These are phyloP conservation scores for Phataginus tricuspis DNA, from an alignment of 2,797 vertebrate species.

Conservation along the genomic window DNA sequence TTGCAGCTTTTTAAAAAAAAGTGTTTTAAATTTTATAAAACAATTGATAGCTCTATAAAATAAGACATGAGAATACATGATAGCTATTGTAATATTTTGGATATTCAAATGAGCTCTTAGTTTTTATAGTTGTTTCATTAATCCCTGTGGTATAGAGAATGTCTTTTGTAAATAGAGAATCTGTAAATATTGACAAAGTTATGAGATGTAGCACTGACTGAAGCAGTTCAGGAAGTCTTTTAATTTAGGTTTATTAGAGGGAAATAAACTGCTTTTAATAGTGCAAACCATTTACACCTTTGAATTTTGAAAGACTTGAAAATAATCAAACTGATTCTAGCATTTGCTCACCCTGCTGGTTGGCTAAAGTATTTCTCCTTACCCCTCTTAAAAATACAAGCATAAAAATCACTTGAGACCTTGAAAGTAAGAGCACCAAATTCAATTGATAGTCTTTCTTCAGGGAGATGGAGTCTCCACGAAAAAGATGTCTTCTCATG, in stretches of 20 bases:
- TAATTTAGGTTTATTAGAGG: conserved; percentile 10
- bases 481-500: conserved; percentile 18
- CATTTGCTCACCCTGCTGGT: conserved; percentile 77
- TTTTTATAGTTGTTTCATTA: background rate
- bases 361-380: conserved; percentile 57
- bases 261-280: conserved; percentile 45
- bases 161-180: conserved; percentile 7
- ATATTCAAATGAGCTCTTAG: background rate
- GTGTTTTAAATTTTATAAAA: background rate
- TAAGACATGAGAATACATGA: conserved; percentile 17
- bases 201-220: background rate
- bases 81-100: background rate
- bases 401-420: background rate
- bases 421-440: background rate
- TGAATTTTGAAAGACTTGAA: conserved; percentile 47
- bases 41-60: background rate
- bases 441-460: background rate
- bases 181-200: background rate
- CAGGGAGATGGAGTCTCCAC: background rate
- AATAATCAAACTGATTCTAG: conserved; percentile 47
- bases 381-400: background rate
- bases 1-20: background rate
- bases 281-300: background rate
- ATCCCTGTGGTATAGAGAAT: background rate
- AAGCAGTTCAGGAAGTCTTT: conserved; percentile 28